Base-by-base conservation (phyloP, 2,888 invertebrate genomes). In the Agrilus biguttatus region DNA sequence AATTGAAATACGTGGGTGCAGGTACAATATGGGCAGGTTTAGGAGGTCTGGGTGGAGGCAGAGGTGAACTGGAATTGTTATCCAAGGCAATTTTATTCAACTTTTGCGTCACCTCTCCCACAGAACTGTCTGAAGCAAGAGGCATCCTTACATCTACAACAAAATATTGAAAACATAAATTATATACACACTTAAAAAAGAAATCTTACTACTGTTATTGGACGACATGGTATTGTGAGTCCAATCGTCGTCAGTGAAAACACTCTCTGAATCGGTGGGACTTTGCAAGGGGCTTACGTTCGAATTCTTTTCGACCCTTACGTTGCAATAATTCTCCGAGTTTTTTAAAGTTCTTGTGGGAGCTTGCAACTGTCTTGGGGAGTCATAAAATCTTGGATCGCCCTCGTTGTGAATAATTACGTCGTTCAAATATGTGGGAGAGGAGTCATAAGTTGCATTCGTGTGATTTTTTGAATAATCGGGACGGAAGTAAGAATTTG, bases 1-100 rank as follows among this genome's bases (percentile, higher is more conserved):
- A 53, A 55, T 72, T 72, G 45, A 70, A 60, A 54, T 71, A 71
- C 54, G 67, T 69, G 42, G 69, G 68, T 33, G 66, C 63, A 40
- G 65, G 60, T 49, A 65, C 67, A 60, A 74, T 65, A 46, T 74
- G 71, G 28, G 75, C 69, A 0, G 83, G 83, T 65, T 88, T 88
- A 1, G 86, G 83, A 5, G 86, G 84, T 42, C 84, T 70, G 5
- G 83, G 83, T 7, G 83, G 83, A 2, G 80, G 75, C 8, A 49
- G 47, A 41, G 49, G 36, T 39, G 46, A 3, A 40, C 45, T 42
- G 6, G 44, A 34, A 37, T 42, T 40, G 12, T 56, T 54, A 14
- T 59, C 53, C 5, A 58, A 47, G 37, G 48, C 42, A 36, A 47
- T 36, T 47, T 55, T 43, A 33, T 44, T 44, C 33, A 45, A 40